Percentiles rank a stretch among this genome's conserved stretches.
Conservation (phyloP, 2,888 invertebrate genomes). For the Spisula solida region DNA sequence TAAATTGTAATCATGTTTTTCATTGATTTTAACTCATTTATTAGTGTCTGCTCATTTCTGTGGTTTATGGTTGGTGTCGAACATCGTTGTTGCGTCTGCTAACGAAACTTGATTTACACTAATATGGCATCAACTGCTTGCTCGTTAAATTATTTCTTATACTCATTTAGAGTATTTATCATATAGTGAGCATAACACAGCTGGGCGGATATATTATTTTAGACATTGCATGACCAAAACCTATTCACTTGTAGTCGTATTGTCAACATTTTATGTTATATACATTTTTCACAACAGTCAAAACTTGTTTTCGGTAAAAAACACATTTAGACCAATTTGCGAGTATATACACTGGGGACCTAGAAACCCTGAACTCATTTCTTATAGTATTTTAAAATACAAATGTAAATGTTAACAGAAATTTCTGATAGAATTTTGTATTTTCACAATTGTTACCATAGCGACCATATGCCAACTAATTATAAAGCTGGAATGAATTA, state of each 20-base stretch:
- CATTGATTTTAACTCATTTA: too few species aligned
- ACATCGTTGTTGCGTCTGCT: too few species aligned
- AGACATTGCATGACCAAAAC: background rate
- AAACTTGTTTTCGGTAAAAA: background rate
- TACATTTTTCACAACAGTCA: background rate
- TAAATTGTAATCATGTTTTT: background rate
- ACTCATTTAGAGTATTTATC: background rate
- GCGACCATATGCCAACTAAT: too few species aligned
- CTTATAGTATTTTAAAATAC: background rate
- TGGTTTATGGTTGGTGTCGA: too few species aligned
- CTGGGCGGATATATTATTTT: background rate
- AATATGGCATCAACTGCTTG: background rate
- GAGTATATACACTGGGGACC: background rate
- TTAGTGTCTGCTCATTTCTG: too few species aligned
- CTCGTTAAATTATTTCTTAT: background rate
- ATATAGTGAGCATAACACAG: background rate
- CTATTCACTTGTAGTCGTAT: background rate
- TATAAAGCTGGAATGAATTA: too few species aligned
- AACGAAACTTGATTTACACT: too few species aligned
- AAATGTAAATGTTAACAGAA: too few species aligned
- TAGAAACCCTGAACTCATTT: background rate
- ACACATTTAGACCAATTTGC: background rate
- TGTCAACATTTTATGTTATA: background rate
- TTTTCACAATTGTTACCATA: too few species aligned
- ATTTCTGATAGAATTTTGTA: too few species aligned